These are phyloP conservation scores for Heliopora coerulea DNA, from an alignment of 92 coral and sea anemone species.

Conservation along the genomic window DNA sequence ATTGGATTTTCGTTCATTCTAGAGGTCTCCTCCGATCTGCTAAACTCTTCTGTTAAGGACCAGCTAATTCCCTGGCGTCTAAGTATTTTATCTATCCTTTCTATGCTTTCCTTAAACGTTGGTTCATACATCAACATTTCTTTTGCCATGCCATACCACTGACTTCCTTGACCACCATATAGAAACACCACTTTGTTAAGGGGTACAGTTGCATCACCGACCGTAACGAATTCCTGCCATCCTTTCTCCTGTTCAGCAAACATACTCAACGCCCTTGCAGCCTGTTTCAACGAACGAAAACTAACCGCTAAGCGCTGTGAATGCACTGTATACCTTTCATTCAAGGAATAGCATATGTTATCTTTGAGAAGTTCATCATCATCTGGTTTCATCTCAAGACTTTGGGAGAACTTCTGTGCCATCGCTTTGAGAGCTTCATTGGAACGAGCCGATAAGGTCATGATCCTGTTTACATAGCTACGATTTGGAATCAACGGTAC, in stretches of 20 bases:
- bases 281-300: constrained; percentile 47
- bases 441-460: constrained; percentile 58
- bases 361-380: constrained; percentile 16
- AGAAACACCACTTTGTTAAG: too few species aligned
- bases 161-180: too few species aligned
- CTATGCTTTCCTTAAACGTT: too few species aligned
- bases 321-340: constrained; percentile 54
- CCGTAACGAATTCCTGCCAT: constrained; percentile 49
- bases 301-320: constrained; percentile 53
- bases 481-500: background rate
- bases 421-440: constrained; percentile 44
- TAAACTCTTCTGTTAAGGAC: too few species aligned
- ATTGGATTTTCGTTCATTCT: too few species aligned
- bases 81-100: too few species aligned
- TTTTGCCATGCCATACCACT: too few species aligned
- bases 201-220: constrained; percentile 1
- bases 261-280: constrained; percentile 27
- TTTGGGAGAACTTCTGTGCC: constrained; percentile 37
- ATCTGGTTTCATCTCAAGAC: constrained; percentile 35
- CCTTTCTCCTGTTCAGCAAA: constrained; percentile 43
- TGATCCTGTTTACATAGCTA: constrained; percentile 10
- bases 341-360: constrained; percentile 60
- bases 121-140: too few species aligned
- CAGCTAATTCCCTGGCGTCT: too few species aligned
- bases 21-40: too few species aligned